phyloP scores from a whole-genome alignment of 2,113 vertebrate species.

The Urocitellus parryii region DNA sequence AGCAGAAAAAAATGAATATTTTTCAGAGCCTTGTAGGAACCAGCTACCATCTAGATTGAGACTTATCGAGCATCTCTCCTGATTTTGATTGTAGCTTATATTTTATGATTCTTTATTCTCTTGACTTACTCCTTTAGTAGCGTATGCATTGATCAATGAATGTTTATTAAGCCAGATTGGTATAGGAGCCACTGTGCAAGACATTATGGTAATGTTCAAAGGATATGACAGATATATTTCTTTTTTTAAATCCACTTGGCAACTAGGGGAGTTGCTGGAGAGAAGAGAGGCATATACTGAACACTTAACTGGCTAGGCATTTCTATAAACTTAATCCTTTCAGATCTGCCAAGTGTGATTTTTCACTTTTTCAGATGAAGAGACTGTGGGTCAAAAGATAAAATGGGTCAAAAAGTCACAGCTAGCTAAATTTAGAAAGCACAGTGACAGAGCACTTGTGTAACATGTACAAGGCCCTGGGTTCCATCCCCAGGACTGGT shows the following conservation, averaged over 20 bases:
- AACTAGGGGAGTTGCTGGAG: not conserved
- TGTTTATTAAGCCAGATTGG: conserved; percentile 11
- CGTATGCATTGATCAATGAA: not conserved
- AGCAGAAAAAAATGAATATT: not conserved
- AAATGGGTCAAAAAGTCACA: not conserved
- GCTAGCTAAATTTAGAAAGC: conserved; percentile 17
- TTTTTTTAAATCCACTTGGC: not conserved
- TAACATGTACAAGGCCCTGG: not conserved
- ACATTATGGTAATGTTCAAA: not conserved
- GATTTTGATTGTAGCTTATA: conserved; percentile 26
- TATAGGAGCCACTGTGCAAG: not conserved
- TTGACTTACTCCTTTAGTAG: conserved; percentile 23
- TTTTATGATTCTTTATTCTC: conserved; percentile 42
- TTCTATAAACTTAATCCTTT: not conserved
- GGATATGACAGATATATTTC: not conserved
- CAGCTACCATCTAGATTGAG: not conserved
- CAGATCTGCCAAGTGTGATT: not conserved
- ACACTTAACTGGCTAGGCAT: not conserved
- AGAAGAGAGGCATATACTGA: conserved; percentile 16
- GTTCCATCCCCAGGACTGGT: not conserved
- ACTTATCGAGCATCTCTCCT: not conserved
- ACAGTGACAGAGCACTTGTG: not conserved
- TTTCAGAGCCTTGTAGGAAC: not conserved
- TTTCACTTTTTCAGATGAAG: not conserved
- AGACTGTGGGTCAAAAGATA: not conserved